Conservation (phyloP, 2,113 vertebrate species). For the Eretmochelys imbricata region DNA sequence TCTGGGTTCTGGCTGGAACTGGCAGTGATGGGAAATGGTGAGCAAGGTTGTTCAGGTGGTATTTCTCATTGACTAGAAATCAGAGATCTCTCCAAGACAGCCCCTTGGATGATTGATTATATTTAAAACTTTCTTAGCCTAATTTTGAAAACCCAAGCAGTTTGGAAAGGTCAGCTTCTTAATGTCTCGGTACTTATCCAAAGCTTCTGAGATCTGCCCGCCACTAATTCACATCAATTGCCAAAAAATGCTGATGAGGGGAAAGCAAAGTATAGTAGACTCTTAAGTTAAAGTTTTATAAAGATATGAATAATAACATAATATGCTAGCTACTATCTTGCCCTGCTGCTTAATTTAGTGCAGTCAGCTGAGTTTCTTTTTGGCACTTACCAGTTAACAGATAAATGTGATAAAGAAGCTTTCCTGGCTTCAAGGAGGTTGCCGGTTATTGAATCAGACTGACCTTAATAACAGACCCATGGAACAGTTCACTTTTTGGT, state of each 20-base stretch:
- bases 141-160: neutral
- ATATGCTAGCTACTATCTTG: neutral
- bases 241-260: neutral
- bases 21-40: neutral
- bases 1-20: neutral
- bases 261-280: neutral
- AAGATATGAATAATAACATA: neutral
- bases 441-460: conserved; percentile 53
- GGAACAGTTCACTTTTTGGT: conserved; percentile 39
- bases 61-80: neutral
- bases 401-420: conserved; percentile 3
- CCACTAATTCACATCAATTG: neutral
- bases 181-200: neutral
- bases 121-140: neutral
- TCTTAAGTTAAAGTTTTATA: neutral
- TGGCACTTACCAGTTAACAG: conserved; percentile 30
- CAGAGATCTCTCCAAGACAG: neutral
- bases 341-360: neutral
- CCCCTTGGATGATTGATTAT: neutral
- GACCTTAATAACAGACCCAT: conserved; percentile 57
- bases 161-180: neutral
- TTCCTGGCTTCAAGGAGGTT: conserved; percentile 8
- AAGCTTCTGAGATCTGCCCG: neutral
- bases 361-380: neutral
- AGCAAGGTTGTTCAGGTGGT: neutral